Evolutionary conservation across 2,113 vertebrate species (phyloP), one percentile per base, ranked within the genome.

Genomic region (Vimba vimba): DNA sequence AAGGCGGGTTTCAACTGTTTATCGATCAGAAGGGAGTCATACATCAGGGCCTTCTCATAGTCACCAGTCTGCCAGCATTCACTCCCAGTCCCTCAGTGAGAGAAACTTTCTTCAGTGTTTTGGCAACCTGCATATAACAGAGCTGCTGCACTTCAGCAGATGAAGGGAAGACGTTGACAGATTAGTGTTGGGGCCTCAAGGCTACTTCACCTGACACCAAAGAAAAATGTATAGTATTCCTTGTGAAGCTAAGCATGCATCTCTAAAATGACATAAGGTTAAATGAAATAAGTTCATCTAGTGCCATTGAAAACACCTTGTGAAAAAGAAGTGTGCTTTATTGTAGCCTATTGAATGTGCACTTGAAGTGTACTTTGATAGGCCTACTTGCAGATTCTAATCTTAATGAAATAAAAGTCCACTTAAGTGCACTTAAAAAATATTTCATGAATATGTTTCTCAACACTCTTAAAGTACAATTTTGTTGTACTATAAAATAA

Each of bases 211-310:
- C 10, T 86, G 90, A 88, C 85, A 87, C 84, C 33, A 73, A 82
- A 76, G 77, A 78, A 90, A 90, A 90, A 91, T 82, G 83, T 81
- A 90, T 87, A 89, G 89, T 79, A 83, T 85, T n/a, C 15, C 79
- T 71, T 55, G 36, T 27, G 30, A 68, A 78, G 73, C 47, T 3
- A 81, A 66, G 59, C n/a, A 30, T 64, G 52, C 50, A 30, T 55
- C 25, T 75, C 21, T 84, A 45, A 23, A 30, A 73, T 71, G 79
- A 73, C 50, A 84, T 7, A 62, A 69, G 3, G 15, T 23, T 57
- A 60, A 85, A 55, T 66, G 23, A 33, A 59, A 47, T 33, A 33
- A 59, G 27, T 47, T 76, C 9, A 79, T 79, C 12, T 12, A 19
- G 27, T 23, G 19, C 12, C 36, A 79, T 79, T 39, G 45, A 45